A percentile compares a stretch with the other conserved stretches of the same genome.
phyloP scores from a whole-genome alignment of 2,888 invertebrate species.

The Chloroclystis v-ata region DNA sequence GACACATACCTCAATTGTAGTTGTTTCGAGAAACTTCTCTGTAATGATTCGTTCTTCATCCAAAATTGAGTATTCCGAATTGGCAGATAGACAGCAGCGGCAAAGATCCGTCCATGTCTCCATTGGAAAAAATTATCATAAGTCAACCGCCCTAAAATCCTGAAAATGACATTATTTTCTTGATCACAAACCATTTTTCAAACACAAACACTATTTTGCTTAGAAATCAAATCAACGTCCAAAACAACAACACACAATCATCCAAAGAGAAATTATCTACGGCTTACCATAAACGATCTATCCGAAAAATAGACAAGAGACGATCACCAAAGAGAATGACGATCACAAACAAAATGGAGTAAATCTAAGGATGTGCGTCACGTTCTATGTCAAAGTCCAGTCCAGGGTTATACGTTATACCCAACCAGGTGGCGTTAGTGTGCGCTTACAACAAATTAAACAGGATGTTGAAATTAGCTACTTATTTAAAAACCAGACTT shows the following conservation, averaged over 20 bases:
- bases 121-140: conserved; percentile 59
- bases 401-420: too few species aligned
- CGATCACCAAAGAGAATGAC: conserved; percentile 38
- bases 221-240: conserved; percentile 53
- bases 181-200: conserved; percentile 57
- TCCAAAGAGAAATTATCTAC: conserved; percentile 78
- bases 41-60: conserved; percentile 53
- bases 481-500: too few species aligned
- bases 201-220: conserved; percentile 28
- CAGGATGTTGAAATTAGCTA: too few species aligned
- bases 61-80: conserved; percentile 62
- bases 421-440: background rate
- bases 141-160: conserved; percentile 50
- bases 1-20: conserved; percentile 67
- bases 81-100: conserved; percentile 67
- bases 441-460: background rate
- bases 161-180: conserved; percentile 53
- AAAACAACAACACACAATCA: conserved; percentile 41
- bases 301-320: conserved; percentile 74
- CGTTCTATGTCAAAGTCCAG: background rate
- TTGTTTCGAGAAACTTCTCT: conserved; percentile 62
- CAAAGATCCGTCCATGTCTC: conserved; percentile 69
- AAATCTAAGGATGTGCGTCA: conserved; percentile 11
- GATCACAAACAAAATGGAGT: conserved; percentile 43
- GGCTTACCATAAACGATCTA: conserved; percentile 74